These are phyloP conservation scores for Kryphioiulus occultus DNA, from an alignment of 2,888 invertebrate species.

Conservation along the genomic window DNA sequence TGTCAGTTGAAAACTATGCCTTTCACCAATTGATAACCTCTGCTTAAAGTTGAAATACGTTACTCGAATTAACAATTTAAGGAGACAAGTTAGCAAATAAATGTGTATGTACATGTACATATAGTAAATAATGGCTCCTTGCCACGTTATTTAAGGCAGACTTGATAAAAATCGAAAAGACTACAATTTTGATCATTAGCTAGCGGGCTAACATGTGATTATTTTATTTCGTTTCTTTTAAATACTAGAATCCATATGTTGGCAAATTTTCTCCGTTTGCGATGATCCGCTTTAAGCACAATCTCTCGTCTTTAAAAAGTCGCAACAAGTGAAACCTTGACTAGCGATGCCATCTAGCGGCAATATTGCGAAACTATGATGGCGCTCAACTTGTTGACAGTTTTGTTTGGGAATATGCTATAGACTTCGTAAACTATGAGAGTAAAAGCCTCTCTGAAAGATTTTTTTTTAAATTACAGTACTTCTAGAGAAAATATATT, in stretches of 20 bases:
- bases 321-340: conserved; percentile 7
- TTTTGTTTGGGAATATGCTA: neutral
- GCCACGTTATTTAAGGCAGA: neutral
- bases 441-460: too few relatives aligned
- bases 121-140: neutral
- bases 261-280: neutral
- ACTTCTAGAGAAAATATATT: too few relatives aligned
- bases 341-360: neutral
- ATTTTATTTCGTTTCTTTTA: neutral
- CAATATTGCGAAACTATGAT: neutral
- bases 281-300: neutral
- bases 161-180: too few relatives aligned
- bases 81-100: too few relatives aligned
- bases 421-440: neutral
- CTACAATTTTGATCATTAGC: too few relatives aligned
- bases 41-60: too few relatives aligned
- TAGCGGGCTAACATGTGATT: too few relatives aligned
- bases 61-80: too few relatives aligned
- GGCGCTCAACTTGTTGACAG: neutral
- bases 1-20: too few relatives aligned
- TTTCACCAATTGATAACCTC: too few relatives aligned
- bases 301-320: neutral
- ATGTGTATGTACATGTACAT: too few relatives aligned
- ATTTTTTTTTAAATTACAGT: too few relatives aligned
- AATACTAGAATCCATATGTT: neutral